These are phyloP conservation scores for Folsomia manolachei DNA, from an alignment of 2,888 invertebrate genomes.

Conservation along the genomic window DNA sequence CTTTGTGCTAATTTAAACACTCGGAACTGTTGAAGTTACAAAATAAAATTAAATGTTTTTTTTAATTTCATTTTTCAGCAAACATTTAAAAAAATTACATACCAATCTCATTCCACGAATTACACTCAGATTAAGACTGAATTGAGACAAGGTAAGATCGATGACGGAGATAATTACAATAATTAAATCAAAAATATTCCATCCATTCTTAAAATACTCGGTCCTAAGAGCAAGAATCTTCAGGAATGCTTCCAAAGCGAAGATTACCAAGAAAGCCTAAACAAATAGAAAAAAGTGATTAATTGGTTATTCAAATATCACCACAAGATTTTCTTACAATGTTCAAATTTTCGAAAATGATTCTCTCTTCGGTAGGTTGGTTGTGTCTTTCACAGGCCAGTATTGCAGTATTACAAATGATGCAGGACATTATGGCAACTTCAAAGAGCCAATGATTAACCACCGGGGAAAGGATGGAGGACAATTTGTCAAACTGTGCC, in stretches of 20 bases:
- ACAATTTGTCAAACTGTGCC: too few relatives aligned
- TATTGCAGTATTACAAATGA: conserved; percentile 88
- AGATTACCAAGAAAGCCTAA: conserved; percentile 91
- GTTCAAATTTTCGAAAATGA: conserved; percentile 75
- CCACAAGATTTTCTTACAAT: too few relatives aligned
- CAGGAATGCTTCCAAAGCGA: conserved; percentile 88
- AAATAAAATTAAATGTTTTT: too few relatives aligned
- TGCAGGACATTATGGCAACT: conserved; percentile 89
- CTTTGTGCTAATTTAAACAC: conserved; percentile 95
- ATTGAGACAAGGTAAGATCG: neutral
- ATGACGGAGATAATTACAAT: conserved; percentile 71
- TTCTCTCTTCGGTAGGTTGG: conserved; percentile 67
- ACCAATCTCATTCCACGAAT: conserved; percentile 86
- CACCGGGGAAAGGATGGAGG: conserved; percentile 59
- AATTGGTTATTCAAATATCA: conserved; percentile 14
- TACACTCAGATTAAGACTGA: conserved; percentile 73
- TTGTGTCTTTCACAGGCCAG: conserved; percentile 91
- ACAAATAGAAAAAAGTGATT: conserved; percentile 23
- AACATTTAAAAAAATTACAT: too few relatives aligned
- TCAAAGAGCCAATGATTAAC: conserved; percentile 92
- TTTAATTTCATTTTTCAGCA: too few relatives aligned
- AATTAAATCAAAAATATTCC: conserved; percentile 94
- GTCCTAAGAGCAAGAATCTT: conserved; percentile 88
- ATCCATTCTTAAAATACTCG: too few relatives aligned
- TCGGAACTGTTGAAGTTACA: too few relatives aligned